These are phyloP conservation scores for Argynnis bischoffii DNA, from an alignment of 2,888 invertebrate species.

Conservation along the genomic window DNA sequence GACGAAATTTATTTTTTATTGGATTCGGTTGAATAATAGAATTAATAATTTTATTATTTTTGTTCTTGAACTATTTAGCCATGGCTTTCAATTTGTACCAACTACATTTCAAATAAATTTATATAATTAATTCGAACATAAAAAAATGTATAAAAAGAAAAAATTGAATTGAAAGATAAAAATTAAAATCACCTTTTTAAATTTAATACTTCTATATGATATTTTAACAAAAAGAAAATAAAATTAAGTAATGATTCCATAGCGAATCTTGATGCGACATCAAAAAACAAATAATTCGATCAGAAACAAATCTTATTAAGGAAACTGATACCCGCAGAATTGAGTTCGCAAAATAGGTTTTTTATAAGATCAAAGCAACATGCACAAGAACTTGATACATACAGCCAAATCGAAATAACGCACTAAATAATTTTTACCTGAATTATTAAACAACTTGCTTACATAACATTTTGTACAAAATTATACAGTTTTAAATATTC, in stretches of 20 bases:
- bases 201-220: no score
- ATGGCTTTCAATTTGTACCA: background rate
- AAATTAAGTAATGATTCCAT: background rate
- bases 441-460: background rate
- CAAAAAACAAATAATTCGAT: conserved; percentile 10
- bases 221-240: no score
- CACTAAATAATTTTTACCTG: background rate
- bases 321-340: conserved; percentile 7
- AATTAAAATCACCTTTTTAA: no score
- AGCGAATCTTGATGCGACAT: background rate
- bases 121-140: no score
- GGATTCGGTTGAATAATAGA: no score
- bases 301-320: conserved; percentile 21
- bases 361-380: conserved; percentile 21
- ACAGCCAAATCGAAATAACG: background rate
- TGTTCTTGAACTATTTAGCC: background rate
- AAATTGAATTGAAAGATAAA: no score
- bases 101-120: no score
- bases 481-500: background rate
- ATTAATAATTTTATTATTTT: no score
- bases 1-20: no score
- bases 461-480: background rate
- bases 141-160: no score
- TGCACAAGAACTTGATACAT: conserved; percentile 7
- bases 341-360: conserved; percentile 19